phyloP scores from a whole-genome alignment of 2,113 vertebrate species.

The Pandion haliaetus region DNA sequence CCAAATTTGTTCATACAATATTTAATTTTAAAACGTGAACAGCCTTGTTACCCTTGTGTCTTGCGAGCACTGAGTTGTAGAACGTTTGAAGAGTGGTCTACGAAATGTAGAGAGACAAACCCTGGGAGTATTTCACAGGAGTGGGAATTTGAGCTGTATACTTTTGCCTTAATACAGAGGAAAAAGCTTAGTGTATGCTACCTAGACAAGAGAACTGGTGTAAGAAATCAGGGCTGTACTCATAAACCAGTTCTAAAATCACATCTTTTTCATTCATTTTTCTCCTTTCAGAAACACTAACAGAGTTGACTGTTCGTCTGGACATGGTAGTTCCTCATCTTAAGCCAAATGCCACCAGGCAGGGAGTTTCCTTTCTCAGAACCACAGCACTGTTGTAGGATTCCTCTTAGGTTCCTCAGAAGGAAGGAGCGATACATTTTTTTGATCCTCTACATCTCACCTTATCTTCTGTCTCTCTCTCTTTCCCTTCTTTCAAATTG shows the following conservation, averaged over 20 bases:
- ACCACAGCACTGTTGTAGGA: background rate
- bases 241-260: background rate
- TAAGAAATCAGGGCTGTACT: background rate
- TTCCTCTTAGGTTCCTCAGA: background rate
- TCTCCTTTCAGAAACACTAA: background rate
- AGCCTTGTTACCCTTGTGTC: background rate
- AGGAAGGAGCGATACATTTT: background rate
- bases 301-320: background rate
- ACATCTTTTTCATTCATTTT: background rate
- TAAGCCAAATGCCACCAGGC: background rate
- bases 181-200: fast-evolving
- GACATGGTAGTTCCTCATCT: background rate
- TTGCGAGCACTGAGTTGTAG: background rate
- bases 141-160: background rate
- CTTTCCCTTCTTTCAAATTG: background rate
- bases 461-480: background rate
- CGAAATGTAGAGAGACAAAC: background rate
- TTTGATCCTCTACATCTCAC: background rate
- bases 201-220: background rate
- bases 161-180: background rate
- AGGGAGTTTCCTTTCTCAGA: background rate
- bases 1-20: background rate
- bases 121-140: background rate
- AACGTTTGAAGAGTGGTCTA: background rate
- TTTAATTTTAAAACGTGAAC: background rate